phyloP scores from a whole-genome alignment of 2,113 vertebrate species.

The Andinoacara biseriatus region DNA sequence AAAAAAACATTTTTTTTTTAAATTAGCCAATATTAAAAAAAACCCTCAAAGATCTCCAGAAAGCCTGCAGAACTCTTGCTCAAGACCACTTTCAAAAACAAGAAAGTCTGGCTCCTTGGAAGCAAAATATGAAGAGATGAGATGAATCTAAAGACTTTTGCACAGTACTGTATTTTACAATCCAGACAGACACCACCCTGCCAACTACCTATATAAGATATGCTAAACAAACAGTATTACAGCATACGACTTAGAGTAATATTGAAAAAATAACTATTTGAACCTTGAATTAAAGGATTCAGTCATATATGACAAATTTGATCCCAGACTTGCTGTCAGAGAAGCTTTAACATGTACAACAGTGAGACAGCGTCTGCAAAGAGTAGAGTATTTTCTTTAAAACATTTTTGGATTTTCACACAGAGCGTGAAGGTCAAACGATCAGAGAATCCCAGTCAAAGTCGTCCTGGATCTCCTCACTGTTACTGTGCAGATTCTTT shows the following conservation, averaged over 20 bases:
- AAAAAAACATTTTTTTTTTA: neutral
- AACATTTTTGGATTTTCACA: neutral
- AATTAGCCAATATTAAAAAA: neutral
- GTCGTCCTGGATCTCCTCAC: constrained; percentile 84
- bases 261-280: neutral
- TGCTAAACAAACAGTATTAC: constrained; percentile 17
- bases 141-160: neutral
- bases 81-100: neutral
- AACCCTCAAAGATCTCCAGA: neutral
- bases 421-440: constrained; percentile 38
- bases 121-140: neutral
- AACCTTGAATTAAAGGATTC: constrained; percentile 40
- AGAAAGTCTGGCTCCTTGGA: neutral
- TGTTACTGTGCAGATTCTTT: constrained; percentile 81
- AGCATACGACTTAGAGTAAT: constrained; percentile 40
- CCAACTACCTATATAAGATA: constrained; percentile 9
- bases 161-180: constrained; percentile 1
- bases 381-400: constrained; percentile 4
- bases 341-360: neutral
- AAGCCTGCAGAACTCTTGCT: neutral
- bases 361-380: constrained; percentile 10
- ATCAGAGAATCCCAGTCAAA: constrained; percentile 85
- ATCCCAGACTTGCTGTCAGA: constrained; percentile 27
- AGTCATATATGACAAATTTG: constrained; percentile 36
- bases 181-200: constrained; percentile 6